Percentiles rank a stretch among this genome's conserved stretches.
phyloP scores from a whole-genome alignment of 2,888 invertebrate genomes.

The Aphidoletes aphidimyza region DNA sequence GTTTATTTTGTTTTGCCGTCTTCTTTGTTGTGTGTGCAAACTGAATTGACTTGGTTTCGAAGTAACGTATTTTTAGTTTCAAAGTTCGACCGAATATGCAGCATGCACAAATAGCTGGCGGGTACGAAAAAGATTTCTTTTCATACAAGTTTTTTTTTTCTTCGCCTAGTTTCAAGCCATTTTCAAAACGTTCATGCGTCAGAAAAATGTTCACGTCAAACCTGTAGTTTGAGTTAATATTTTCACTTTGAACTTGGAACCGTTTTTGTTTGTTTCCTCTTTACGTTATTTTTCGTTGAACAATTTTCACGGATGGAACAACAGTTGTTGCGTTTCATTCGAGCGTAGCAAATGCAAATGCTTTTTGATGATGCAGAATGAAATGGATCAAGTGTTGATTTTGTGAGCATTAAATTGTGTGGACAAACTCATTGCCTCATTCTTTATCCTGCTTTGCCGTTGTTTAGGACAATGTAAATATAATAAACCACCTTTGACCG shows the following conservation, averaged over 20 bases:
- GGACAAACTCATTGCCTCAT: no score
- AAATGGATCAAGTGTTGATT: no score
- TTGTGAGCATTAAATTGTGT: no score
- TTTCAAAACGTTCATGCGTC: background rate
- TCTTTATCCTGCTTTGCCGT: no score
- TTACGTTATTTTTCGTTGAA: background rate
- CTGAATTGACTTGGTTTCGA: no score
- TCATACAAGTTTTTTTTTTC: background rate
- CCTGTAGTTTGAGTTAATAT: background rate
- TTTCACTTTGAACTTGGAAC: constrained; percentile 32
- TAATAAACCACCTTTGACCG: no score
- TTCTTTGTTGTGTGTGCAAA: background rate
- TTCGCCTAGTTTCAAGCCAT: background rate
- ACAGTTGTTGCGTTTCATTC: no score
- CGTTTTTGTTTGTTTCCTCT: background rate
- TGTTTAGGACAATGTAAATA: no score
- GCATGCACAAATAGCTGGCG: background rate
- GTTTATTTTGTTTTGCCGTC: background rate
- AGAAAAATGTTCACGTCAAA: background rate
- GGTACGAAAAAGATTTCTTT: background rate
- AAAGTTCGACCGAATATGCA: background rate
- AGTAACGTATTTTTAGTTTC: background rate
- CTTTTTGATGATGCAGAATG: no score
- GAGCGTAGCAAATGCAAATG: no score
- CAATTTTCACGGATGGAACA: constrained; percentile 2